Evolutionary conservation across 2,113 vertebrate species (phyloP).

Genomic region (Scomber scombrus): DNA sequence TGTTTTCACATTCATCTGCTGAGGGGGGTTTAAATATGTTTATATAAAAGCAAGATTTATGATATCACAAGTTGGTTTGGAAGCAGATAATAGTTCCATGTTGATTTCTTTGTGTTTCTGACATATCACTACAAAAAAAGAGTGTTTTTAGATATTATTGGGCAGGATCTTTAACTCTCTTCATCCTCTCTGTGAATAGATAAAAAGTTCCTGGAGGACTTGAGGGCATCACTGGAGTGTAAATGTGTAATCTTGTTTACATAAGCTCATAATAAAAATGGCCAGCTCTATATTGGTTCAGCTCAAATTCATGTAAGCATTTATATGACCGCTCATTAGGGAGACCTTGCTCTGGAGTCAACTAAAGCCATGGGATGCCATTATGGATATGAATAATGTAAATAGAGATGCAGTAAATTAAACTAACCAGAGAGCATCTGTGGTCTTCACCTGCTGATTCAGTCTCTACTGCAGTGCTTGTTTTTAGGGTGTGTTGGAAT

Average conservation of each 20-base stretch:
- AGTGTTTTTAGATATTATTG: no score
- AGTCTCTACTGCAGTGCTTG: background rate
- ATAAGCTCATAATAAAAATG: background rate
- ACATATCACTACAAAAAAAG: no score
- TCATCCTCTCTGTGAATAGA: no score
- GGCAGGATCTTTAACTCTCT: no score
- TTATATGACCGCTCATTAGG: background rate
- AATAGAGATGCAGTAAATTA: background rate
- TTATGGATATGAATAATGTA: constrained; percentile 3
- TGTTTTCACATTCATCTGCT: background rate
- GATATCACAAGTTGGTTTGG: background rate
- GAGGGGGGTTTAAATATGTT: background rate
- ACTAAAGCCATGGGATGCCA: background rate
- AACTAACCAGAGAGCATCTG: background rate
- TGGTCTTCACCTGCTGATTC: constrained; percentile 21
- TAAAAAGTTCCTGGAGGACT: no score
- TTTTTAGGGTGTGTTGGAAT: constrained; percentile 20
- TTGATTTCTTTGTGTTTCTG: no score
- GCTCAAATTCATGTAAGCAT: background rate
- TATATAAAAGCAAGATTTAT: background rate
- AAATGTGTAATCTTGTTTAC: background rate
- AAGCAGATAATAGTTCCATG: no score
- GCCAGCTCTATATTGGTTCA: background rate
- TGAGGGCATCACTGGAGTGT: background rate
- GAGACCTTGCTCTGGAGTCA: background rate